These are phyloP conservation scores for Pterostichus madidus DNA, from an alignment of 2,888 invertebrate species.

Conservation along the genomic window DNA sequence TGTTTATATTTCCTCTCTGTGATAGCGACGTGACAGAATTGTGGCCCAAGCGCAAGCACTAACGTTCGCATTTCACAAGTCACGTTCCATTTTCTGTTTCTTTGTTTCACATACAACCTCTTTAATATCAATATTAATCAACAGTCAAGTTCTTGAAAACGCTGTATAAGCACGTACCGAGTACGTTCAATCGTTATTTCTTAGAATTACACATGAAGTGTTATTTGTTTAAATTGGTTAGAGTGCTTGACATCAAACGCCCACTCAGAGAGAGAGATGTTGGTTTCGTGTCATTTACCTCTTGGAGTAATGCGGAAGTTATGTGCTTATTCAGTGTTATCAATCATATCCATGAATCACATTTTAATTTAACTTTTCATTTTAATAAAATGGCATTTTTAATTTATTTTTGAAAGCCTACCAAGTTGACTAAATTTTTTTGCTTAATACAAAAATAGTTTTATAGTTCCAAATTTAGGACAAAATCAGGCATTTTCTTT, in stretches of 20 bases:
- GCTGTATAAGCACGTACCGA: neutral
- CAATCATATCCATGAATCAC: constrained; percentile 17
- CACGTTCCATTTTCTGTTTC: constrained; percentile 30
- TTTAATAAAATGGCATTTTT: constrained; percentile 42
- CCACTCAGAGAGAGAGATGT: neutral
- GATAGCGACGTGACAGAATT: constrained; percentile 46
- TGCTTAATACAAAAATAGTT: constrained; percentile 5
- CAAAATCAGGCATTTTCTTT: constrained; percentile 59
- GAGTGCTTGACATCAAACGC: no score
- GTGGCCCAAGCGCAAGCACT: constrained; percentile 41
- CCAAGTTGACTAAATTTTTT: constrained; percentile 49
- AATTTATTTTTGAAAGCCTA: constrained; percentile 55
- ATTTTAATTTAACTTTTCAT: constrained; percentile 44
- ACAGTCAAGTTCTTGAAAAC: neutral
- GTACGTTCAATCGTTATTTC: neutral
- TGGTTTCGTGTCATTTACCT: neutral
- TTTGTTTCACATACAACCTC: constrained; percentile 41
- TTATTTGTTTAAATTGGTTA: neutral
- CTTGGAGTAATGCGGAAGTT: neutral
- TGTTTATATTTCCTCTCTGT: neutral
- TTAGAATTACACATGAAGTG: neutral
- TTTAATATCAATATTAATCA: constrained; percentile 20
- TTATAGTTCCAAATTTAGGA: neutral
- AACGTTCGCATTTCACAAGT: constrained; percentile 55
- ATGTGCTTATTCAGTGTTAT: constrained; percentile 2